Base-by-base conservation (phyloP, 2,113 vertebrate species). In the Platysternon megacephalum region DNA sequence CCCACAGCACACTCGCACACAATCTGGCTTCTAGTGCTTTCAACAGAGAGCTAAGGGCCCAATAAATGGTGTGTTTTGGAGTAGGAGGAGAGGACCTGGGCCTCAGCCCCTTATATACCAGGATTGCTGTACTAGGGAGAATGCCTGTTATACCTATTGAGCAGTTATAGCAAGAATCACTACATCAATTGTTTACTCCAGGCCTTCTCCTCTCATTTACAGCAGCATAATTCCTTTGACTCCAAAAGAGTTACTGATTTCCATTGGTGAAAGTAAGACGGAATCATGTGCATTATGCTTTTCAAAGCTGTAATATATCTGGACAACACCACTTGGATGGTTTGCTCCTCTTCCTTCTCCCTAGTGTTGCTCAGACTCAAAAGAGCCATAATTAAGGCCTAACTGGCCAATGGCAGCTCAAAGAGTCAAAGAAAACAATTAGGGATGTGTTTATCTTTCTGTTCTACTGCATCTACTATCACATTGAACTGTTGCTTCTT, bases 301-400 rank as follows among this genome's bases (percentile, higher is more conserved):
- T 29, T 46, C 5, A 44, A 76, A 76, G 19, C 39, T 44, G 24
- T 78, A 32, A 56, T 65, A 95, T 94, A 95, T 97, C 65, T 74
- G 85, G 91, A 95, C 90, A 92, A 93, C 90, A 48, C 84, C 52
- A 68, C 52, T 42, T 92, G 2, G 5, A 2, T 39, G n/a, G 39
- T 44, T 82, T 48, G 12, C 44, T 29, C 86, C 3, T 29, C 86
- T 46, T 22, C 22, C 14, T 81, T 78, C 42, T 61, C 56, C 19
- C 42, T 14, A 53, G 28, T 4, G n/a, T 96, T 93, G 92, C 96
- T 88, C 94, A 12, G 95, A 95, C 94, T 97, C 93, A 68, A 28
- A 94, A 95, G 91, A 95, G 95, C 95, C 93, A 96, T 95, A 94
- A 96, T 92, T 94, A 96, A 95, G 93, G 12, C 82, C 81, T 90